Conservation (phyloP, 2,888 invertebrate genomes). For the Digitonthophagus gazella region DNA sequence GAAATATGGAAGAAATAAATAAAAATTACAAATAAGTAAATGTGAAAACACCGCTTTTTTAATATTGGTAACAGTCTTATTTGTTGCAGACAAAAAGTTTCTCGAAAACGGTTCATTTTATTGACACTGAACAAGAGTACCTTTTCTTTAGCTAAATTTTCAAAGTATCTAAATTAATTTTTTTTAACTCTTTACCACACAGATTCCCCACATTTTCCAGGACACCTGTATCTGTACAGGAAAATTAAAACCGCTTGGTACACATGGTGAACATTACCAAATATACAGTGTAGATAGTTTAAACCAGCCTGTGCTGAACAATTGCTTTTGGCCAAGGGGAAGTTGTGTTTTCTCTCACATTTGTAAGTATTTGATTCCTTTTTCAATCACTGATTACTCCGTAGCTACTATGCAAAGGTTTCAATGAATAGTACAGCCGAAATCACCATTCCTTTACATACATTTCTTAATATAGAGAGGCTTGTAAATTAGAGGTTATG, state of each 20-base stretch:
- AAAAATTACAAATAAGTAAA: too few relatives aligned
- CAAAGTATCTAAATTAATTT: too few relatives aligned
- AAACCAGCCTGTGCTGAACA: neutral
- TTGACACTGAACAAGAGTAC: too few relatives aligned
- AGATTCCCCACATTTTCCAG: too few relatives aligned
- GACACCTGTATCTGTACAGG: too few relatives aligned
- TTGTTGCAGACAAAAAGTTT: too few relatives aligned
- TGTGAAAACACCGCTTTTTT: too few relatives aligned
- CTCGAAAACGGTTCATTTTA: too few relatives aligned
- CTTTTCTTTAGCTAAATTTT: too few relatives aligned
- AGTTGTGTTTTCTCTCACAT: conserved; percentile 1
- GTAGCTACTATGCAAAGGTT: neutral
- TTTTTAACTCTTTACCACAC: too few relatives aligned
- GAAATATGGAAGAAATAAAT: too few relatives aligned
- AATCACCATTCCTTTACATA: neutral
- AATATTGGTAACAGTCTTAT: too few relatives aligned
- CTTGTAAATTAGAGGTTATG: conserved; percentile 17
- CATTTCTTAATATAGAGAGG: conserved; percentile 12
- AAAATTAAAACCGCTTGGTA: neutral
- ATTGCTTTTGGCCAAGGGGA: neutral
- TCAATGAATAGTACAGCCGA: neutral
- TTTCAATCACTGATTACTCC: conserved; percentile 2
- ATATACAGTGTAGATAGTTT: neutral
- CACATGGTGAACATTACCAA: conserved; percentile 1
- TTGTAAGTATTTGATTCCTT: conserved; percentile 5